Percentiles rank a stretch among this genome's conserved stretches.
Conservation (phyloP, 2,888 invertebrate genomes). For the Drosophila kambysellisi region DNA sequence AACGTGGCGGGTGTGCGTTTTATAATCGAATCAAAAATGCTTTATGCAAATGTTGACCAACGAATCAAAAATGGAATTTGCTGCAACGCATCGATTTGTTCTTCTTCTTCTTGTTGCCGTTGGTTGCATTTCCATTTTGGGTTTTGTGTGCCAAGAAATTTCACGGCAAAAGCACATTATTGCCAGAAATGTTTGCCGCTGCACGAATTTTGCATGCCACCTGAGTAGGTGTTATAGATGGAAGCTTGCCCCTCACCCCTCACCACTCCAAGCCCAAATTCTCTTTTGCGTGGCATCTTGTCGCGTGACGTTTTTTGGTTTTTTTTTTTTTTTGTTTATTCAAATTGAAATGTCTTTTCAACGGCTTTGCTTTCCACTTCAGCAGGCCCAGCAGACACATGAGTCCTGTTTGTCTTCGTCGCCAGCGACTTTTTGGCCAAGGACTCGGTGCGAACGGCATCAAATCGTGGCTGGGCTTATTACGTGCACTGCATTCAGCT, state of each 20-base stretch:
- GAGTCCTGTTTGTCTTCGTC: constrained; percentile 79
- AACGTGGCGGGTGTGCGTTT: constrained; percentile 11
- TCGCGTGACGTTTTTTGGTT: not conserved
- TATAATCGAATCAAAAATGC: constrained; percentile 44
- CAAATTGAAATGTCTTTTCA: constrained; percentile 80
- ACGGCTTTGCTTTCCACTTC: constrained; percentile 79
- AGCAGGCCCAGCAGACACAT: constrained; percentile 72
- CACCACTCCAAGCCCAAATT: no score
- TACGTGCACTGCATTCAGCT: constrained; percentile 75
- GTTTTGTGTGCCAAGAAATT: constrained; percentile 59
- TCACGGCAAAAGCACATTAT: constrained; percentile 76
- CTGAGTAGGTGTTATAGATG: constrained; percentile 29
- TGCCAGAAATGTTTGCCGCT: constrained; percentile 47
- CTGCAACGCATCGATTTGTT: constrained; percentile 11
- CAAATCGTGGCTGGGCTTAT: constrained; percentile 61
- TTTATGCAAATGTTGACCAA: constrained; percentile 37
- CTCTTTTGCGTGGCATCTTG: not conserved
- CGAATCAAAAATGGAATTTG: constrained; percentile 28
- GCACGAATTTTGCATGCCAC: constrained; percentile 66
- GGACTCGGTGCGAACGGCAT: constrained; percentile 41
- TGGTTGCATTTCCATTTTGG: constrained; percentile 19
- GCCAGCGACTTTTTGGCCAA: constrained; percentile 69
- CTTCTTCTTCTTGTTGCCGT: not conserved
- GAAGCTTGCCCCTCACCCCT: not conserved
- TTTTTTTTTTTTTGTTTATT: constrained; percentile 39